These are phyloP conservation scores for Hipparchia sbordonii DNA, from an alignment of 2,888 invertebrate species.

Conservation along the genomic window DNA sequence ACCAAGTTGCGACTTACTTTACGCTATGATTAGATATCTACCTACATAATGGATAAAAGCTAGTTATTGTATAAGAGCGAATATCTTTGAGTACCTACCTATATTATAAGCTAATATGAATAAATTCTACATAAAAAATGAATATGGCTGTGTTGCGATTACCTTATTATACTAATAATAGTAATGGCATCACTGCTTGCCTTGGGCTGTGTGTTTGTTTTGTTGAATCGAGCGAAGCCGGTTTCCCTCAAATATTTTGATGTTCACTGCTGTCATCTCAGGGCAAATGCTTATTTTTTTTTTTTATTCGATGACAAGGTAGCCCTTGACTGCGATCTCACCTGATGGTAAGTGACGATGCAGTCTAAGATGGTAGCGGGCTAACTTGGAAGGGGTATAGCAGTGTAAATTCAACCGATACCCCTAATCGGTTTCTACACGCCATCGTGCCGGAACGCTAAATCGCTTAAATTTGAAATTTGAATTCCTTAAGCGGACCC, in stretches of 20 bases:
- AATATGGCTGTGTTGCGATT: not conserved
- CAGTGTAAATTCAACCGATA: too few species aligned
- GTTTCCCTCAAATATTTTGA: constrained; percentile 40
- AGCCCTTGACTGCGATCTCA: too few species aligned
- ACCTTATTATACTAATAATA: constrained; percentile 21
- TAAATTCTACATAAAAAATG: not conserved
- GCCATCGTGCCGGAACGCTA: too few species aligned
- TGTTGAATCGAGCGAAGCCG: constrained; percentile 31
- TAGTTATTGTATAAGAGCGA: not conserved
- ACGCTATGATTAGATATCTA: too few species aligned
- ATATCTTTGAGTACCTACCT: not conserved
- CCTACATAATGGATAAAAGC: too few species aligned
- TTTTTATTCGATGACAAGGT: constrained; percentile 20
- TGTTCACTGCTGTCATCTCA: constrained; percentile 32
- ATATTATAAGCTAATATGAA: not conserved
- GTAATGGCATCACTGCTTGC: constrained; percentile 29
- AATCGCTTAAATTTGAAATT: too few species aligned
- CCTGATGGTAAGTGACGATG: too few species aligned
- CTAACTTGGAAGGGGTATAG: too few species aligned
- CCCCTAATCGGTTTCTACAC: too few species aligned
- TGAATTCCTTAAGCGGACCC: too few species aligned
- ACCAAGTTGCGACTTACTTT: too few species aligned
- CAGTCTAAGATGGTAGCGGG: too few species aligned
- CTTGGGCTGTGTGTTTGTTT: constrained; percentile 33
- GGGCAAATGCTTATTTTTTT: constrained; percentile 27